phyloP scores from a whole-genome alignment of 2,888 invertebrate genomes.

The Eupithecia pulchellata region DNA sequence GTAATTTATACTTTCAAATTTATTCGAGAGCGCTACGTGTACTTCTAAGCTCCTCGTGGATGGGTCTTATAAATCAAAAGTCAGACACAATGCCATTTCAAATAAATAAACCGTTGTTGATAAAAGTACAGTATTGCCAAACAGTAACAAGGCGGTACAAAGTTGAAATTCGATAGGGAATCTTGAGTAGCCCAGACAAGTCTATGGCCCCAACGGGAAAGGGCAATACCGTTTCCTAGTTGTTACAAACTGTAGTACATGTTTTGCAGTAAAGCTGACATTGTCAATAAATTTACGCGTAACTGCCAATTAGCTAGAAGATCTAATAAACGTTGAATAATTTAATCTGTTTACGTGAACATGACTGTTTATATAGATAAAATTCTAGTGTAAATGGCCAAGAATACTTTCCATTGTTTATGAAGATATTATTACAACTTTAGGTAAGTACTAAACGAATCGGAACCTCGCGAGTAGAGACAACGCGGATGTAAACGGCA shows the following conservation, averaged over 20 bases:
- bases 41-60: slow-evolving; percentile 45
- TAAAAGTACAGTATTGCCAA: slow-evolving; percentile 67
- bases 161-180: slow-evolving; percentile 78
- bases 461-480: slow-evolving; percentile 54
- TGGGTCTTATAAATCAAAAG: slow-evolving; percentile 60
- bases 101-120: slow-evolving; percentile 71
- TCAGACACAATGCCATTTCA: slow-evolving; percentile 56
- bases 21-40: slow-evolving; percentile 34
- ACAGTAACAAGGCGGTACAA: slow-evolving; percentile 67
- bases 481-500: slow-evolving; percentile 72
- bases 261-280: slow-evolving; percentile 38
- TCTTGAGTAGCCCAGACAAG: slow-evolving; percentile 72
- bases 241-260: slow-evolving; percentile 39
- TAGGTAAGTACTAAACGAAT: slow-evolving; percentile 45
- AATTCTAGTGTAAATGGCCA: neutral
- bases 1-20: slow-evolving; percentile 55
- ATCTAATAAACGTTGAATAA: slow-evolving; percentile 45
- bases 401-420: neutral
- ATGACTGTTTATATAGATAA: neutral
- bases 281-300: slow-evolving; percentile 49
- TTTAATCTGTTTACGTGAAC: slow-evolving; percentile 6
- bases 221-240: slow-evolving; percentile 52
- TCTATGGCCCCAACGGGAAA: slow-evolving; percentile 61
- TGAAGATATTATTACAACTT: neutral
- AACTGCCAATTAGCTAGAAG: slow-evolving; percentile 52